Base-by-base conservation (phyloP, 2,888 invertebrate genomes). In the Patella pellucida region DNA sequence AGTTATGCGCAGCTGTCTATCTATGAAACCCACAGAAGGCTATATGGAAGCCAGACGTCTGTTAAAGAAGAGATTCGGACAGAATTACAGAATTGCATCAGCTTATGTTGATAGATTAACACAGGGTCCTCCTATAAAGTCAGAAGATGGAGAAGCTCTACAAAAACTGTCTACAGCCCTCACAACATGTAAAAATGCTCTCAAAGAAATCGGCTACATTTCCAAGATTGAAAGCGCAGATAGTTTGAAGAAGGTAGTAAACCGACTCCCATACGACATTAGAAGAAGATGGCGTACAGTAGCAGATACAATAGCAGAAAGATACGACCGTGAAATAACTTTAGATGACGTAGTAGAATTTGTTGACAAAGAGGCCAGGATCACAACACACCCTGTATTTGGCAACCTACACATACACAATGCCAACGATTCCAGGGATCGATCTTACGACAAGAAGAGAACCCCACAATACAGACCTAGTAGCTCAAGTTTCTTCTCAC, bases 131-230 rank as follows among this genome's bases (percentile, higher is more conserved):
- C 41, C 52, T 12, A 71, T 75, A 31, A 69, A 51, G 51, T 19
- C 75, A 62, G 75, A 74, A 9, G 74, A 76, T 52, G 50, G 68
- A 11, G 77, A 77, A 52, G 69, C 68, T 15, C 69, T 79, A 12
- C 74, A 81, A 68, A 77, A 76, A 16, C 78, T 75, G 27, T 23
- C 78, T 9, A 76, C 79, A 12, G 76, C 78, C 41, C 71, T 81
- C 0, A 67, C 62, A 3, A 79, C 78, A 56, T 78, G 79, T 72
- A 69, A 72, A 27, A 81, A 78, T 54, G 79, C 79, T 2, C 72
- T 76, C 14, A 67, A 74, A n/a, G 70, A 15, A 3, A 31, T 69
- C 15, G 62, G 62, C 19, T 62, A 62, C 62, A 62, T 62, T 62
- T 62, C 19, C 12, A 62, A 69, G 62, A 62, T 62, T 14, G 62